Percentiles rank a stretch among this genome's conserved stretches.
Evolutionary conservation across 2,113 vertebrate genomes (phyloP).

Genomic region (Cynocephalus volans): DNA sequence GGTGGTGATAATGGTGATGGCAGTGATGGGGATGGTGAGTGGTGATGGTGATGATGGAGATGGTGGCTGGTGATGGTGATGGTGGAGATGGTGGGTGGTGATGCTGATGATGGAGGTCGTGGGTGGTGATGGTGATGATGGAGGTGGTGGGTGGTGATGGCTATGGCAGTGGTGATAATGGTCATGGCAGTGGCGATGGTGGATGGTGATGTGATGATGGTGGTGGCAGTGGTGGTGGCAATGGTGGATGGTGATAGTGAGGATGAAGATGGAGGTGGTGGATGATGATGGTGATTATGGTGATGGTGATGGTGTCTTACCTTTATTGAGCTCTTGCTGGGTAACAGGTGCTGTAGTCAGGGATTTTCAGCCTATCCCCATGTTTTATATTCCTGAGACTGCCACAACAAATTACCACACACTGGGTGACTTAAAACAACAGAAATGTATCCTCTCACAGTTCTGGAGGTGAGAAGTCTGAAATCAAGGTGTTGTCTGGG

Average conservation of each 20-base stretch:
- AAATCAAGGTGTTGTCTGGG: background rate
- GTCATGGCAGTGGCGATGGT: accelerated
- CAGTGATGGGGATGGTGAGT: background rate
- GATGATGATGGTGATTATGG: background rate
- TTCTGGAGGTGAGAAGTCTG: background rate
- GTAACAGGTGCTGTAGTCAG: background rate
- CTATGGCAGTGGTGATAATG: too few species aligned
- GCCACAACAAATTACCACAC: background rate
- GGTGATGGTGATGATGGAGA: background rate
- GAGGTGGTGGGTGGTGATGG: accelerated
- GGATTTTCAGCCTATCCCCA: background rate
- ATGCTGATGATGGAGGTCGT: background rate
- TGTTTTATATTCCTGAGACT: background rate
- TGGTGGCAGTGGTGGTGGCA: background rate
- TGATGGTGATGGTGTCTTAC: too few species aligned
- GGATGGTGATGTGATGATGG: background rate
- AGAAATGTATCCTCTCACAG: background rate
- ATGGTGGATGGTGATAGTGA: too few species aligned
- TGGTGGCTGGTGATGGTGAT: too few species aligned
- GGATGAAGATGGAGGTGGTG: too few species aligned
- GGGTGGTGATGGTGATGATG: too few species aligned
- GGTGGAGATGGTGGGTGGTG: too few species aligned
- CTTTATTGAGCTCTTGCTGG: background rate
- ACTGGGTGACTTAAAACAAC: background rate
- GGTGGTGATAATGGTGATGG: background rate